Evolutionary conservation across 2,113 vertebrate species (phyloP), one percentile per base, ranked within the genome.

Genomic region (Ptilorrhoa leucosticta): DNA sequence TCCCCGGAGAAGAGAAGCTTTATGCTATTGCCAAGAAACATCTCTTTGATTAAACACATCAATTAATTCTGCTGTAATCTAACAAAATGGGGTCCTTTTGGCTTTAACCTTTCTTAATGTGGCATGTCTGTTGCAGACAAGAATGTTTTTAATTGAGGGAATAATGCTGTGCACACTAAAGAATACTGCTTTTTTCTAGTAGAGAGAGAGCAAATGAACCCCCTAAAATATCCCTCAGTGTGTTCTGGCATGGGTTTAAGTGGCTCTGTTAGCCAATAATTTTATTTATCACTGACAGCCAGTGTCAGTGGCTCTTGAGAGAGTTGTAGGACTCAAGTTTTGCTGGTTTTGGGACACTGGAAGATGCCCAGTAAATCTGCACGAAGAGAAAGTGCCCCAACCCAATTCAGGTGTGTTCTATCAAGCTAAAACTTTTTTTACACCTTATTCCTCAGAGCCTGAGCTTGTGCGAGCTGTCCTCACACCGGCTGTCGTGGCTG

Each of bases 41-140:
- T 95, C 77, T 93, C 89, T 97, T 97, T 97, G 87, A 97, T 97
- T 97, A 96, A 96, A 91, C 47, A 82, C 87, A 91, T 95, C 65
- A 93, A 96, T 97, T 98, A 96, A 96, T 96, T 95, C 64, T 82
- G 64, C 93, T 94, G 72, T 95, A 96, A 96, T 96, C 61, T 72
- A 94, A 81, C 91, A 93, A 92, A 92, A 91, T 60, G 54, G 40
- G 81, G 69, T 87, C 63, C 81, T 93, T 96, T 96, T 93, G 71
- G 65, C 91, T 97, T 94, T 96, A 96, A 96, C 89, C 87, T 95
- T 97, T 90, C 78, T 42, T 95, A 87, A 96, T 93, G 86, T 72
- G 71, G 57, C 57, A 83, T 94, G 87, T 81, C 79, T 95, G 63
- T 56, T 83, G 70, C 63, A 94, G 63, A 87, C 87, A 89, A 48